Conservation (phyloP, 2,113 vertebrate species). For the Marmota monax region DNA sequence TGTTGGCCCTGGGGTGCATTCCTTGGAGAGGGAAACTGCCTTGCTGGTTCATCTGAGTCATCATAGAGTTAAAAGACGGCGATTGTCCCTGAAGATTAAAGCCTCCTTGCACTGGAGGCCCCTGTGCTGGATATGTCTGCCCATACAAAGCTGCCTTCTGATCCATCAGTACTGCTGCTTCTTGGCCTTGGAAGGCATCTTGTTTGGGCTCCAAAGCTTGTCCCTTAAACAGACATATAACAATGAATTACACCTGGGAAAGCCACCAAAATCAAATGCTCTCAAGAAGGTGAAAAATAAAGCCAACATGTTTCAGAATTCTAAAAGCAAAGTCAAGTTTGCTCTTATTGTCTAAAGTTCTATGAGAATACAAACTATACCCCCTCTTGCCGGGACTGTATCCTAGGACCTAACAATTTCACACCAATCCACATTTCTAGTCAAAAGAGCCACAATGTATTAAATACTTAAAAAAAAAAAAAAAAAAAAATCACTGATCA, state of each 20-base stretch:
- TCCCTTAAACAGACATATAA: conserved; percentile 87
- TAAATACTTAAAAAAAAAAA: background rate
- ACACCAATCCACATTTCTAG: background rate
- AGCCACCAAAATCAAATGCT: conserved; percentile 30
- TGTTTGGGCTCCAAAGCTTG: conserved; percentile 91
- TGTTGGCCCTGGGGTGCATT: conserved; percentile 92
- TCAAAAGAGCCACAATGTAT: background rate
- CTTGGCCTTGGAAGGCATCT: conserved; percentile 92
- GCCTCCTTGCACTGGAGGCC: conserved; percentile 90
- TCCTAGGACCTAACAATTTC: background rate
- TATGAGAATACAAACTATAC: background rate
- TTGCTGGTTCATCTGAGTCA: conserved; percentile 90
- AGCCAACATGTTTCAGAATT: background rate
- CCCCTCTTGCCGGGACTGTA: background rate
- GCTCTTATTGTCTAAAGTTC: background rate
- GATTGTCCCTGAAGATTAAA: conserved; percentile 94
- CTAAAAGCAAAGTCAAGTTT: conserved; percentile 21
- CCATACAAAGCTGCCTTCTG: conserved; percentile 94
- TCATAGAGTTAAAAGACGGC: conserved; percentile 92
- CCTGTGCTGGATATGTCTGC: conserved; percentile 92
- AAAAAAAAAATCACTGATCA: background rate
- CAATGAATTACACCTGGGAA: background rate
- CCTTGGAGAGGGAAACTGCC: conserved; percentile 90
- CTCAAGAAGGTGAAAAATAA: background rate
- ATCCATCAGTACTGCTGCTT: conserved; percentile 92